A percentile compares a stretch with the other conserved stretches of the same genome.
These are phyloP conservation scores for Smittia aterrima DNA, from an alignment of 2,888 invertebrate genomes.

Conservation along the genomic window DNA sequence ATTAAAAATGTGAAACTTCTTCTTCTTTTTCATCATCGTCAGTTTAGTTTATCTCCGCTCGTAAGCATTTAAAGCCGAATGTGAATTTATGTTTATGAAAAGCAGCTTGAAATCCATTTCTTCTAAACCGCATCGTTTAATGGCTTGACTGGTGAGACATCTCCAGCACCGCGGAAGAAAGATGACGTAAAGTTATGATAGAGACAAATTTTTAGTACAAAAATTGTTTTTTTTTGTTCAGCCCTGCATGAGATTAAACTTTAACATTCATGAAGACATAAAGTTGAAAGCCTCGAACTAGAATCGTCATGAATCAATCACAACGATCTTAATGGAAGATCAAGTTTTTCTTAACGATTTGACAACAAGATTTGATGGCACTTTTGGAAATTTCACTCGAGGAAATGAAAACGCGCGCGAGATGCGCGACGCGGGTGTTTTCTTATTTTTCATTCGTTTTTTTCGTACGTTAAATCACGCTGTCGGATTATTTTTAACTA, in stretches of 20 bases:
- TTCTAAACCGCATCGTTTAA: conserved; percentile 1
- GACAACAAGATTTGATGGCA: conserved; percentile 16
- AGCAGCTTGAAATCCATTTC: conserved; percentile 14
- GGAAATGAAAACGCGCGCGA: conserved; percentile 14
- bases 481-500: conserved; percentile 19
- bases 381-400: background rate
- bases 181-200: background rate
- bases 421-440: background rate
- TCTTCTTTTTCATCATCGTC: background rate
- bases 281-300: background rate
- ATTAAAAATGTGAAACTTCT: conserved; percentile 15
- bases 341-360: conserved; percentile 8
- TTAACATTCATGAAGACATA: conserved; percentile 1
- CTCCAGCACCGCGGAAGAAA: background rate
- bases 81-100: conserved; percentile 17
- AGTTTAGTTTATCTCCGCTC: background rate
- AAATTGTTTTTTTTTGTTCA: background rate
- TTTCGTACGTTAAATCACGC: conserved; percentile 5
- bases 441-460: background rate
- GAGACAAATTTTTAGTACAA: conserved; percentile 20
- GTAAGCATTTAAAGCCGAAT: background rate
- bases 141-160: background rate
- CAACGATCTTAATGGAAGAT: background rate
- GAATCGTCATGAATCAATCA: conserved; percentile 19
- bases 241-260: background rate